Conservation (phyloP, 2,888 invertebrate genomes). For the Papilio protenor region DNA sequence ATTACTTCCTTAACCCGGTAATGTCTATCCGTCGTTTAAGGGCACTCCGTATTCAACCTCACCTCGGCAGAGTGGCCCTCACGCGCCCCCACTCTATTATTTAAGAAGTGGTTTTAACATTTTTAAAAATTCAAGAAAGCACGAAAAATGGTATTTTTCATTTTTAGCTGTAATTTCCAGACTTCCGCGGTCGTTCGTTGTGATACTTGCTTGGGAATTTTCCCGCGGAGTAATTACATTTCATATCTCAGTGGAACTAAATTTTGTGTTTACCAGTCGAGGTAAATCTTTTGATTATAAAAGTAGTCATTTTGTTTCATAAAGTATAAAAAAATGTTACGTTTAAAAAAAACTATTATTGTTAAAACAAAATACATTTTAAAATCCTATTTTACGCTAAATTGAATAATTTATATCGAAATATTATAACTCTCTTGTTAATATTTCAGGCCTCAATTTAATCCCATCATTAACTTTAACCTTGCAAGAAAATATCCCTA, state of each 20-base stretch:
- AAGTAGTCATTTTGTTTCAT: conserved; percentile 1
- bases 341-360: not conserved
- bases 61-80: conserved; percentile 57
- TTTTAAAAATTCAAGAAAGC: conserved; percentile 62
- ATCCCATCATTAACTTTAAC: conserved; percentile 14
- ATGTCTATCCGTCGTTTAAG: conserved; percentile 61
- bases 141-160: conserved; percentile 55
- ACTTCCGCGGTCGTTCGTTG: not conserved
- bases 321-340: not conserved
- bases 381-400: not conserved
- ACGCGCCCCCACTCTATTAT: conserved; percentile 64
- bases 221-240: conserved; percentile 22
- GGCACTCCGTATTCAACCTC: conserved; percentile 61
- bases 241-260: not conserved
- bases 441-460: not conserved
- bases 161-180: conserved; percentile 45
- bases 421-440: not conserved
- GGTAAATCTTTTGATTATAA: not conserved
- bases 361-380: too few species aligned
- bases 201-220: conserved; percentile 21
- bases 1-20: conserved; percentile 59
- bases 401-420: not conserved
- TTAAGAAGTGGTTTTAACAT: conserved; percentile 66
- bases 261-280: not conserved
- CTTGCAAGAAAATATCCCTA: conserved; percentile 8